phyloP scores from a whole-genome alignment of 2,113 vertebrate genomes.

The Gasterosteus aculeatus region DNA sequence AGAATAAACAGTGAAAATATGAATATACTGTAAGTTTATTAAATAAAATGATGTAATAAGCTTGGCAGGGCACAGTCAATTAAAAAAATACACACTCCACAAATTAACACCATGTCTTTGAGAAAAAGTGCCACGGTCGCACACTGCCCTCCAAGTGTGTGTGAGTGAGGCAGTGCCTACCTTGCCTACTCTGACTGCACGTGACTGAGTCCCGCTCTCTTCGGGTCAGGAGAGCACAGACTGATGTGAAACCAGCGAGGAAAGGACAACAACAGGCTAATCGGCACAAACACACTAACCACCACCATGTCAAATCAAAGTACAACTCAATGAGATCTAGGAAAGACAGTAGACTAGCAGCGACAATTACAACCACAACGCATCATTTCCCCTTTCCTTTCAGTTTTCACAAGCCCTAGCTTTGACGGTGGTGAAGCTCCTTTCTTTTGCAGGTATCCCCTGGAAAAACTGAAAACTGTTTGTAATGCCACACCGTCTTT shows the following conservation, averaged over 20 bases:
- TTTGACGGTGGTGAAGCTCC: conserved; percentile 67
- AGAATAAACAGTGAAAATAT: too few relatives aligned
- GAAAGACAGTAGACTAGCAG: conserved; percentile 35
- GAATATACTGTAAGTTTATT: too few relatives aligned
- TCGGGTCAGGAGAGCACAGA: not conserved
- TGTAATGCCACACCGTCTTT: not conserved
- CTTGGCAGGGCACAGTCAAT: conserved; percentile 41
- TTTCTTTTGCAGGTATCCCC: conserved; percentile 54
- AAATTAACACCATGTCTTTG: conserved; percentile 66
- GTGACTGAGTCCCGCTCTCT: not conserved
- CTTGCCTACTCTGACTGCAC: too few relatives aligned
- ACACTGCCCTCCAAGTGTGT: conserved; percentile 49
- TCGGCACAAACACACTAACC: not conserved
- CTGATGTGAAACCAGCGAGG: not conserved
- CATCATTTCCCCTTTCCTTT: conserved; percentile 64
- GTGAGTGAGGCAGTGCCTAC: not conserved
- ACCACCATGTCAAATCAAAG: conserved; percentile 9
- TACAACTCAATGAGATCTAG: conserved; percentile 5
- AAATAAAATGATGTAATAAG: too few relatives aligned
- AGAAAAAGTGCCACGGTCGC: conserved; percentile 53
- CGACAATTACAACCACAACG: conserved; percentile 46
- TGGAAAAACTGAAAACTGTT: conserved; percentile 35
- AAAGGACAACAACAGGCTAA: conserved; percentile 2
- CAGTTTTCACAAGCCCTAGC: conserved; percentile 68
- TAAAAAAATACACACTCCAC: conserved; percentile 72